These are phyloP conservation scores for Rhadina sibilatrix DNA, from an alignment of 2,113 vertebrate species.

Conservation along the genomic window DNA sequence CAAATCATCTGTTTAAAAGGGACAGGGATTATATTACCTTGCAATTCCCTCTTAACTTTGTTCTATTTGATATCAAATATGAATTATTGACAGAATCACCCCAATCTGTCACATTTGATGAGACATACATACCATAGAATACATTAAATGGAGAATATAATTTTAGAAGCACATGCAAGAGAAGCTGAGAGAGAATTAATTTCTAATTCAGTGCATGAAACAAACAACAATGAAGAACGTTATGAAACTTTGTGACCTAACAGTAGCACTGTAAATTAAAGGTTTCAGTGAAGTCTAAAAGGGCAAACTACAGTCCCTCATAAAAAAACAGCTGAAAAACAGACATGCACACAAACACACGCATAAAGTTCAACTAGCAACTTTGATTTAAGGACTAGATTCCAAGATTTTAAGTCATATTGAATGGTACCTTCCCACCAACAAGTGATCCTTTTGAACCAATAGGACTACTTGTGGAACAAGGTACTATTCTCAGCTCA, in stretches of 20 bases:
- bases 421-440: background rate
- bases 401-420: background rate
- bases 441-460: background rate
- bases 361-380: background rate
- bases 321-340: background rate
- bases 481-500: slow-evolving; percentile 22
- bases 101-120: slow-evolving; percentile 53
- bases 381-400: background rate
- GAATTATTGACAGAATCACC: slow-evolving; percentile 61
- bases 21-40: background rate
- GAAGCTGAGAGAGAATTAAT: slow-evolving; percentile 10
- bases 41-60: slow-evolving; percentile 31
- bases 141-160: slow-evolving; percentile 4
- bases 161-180: slow-evolving; percentile 12
- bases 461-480: background rate
- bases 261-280: background rate
- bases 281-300: background rate
- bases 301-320: background rate
- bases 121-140: slow-evolving; percentile 13
- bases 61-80: slow-evolving; percentile 30
- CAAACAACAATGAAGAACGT: background rate
- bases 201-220: slow-evolving; percentile 15
- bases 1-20: background rate
- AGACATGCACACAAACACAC: background rate
- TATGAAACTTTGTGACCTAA: background rate